Evolutionary conservation across 2,888 invertebrate genomes (phyloP), one percentile per base, ranked within the genome.

Genomic region (Pristionchus mayeri): DNA sequence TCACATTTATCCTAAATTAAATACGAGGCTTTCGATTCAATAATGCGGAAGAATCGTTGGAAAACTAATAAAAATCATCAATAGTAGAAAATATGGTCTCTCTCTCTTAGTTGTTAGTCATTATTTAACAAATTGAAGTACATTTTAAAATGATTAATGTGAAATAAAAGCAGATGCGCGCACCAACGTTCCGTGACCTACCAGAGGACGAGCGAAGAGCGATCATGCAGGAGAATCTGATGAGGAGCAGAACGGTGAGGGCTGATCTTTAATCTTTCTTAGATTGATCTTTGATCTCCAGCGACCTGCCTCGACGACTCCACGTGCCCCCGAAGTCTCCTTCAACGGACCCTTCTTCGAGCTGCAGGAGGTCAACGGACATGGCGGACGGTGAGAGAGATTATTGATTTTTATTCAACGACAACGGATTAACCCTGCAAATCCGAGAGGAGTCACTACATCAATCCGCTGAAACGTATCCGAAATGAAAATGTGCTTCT

Each of bases 281-380:
- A 71, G 13, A 18, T 57, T 57, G 13, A 57, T 4, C 3, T 63
- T 9, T 63, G 13, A 30, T 2, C 37, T 71, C 27, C 71, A 86
- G 85, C 75, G 88, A 76, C 85, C 87, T 30, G 84, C 86, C 6
- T 87, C 88, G 6, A 75, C 85, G 27, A 85, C 86, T 2, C 88
- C 87, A 4, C 76, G 88, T 50, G 88, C 88, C 18, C 86, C 84
- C 11, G 85, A 76, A 3, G 63, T 63, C 48, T 48, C 88, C n/a
- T 92, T 92, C 87, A 91, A 92, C 80, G 92, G 92, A 0, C 92
- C 92, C n/a, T 92, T 92, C 86, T 92, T 92, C 87, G 87, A 89
- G 57, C 82, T 92, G 21, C 91, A 92, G 71, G 91, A 92, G 84
- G 88, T 92, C 16, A 78, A 52, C 30, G 87, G 86, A 48, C 89